These are phyloP conservation scores for Centruroides vittatus DNA, from an alignment of 1,140 invertebrate species.

Conservation along the genomic window DNA sequence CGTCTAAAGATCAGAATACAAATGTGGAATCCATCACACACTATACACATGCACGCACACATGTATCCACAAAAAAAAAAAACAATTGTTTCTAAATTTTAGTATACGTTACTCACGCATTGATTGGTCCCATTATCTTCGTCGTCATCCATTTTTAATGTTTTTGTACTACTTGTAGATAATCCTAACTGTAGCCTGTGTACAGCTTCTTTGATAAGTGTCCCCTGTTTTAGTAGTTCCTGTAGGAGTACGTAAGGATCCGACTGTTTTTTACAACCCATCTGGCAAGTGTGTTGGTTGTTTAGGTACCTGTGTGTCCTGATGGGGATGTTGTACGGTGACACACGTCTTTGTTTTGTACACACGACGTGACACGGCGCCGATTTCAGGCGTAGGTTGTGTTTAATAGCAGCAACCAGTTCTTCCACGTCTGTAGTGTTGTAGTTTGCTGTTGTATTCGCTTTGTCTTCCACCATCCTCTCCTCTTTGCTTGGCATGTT, in stretches of 20 bases:
- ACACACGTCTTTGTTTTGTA: constrained; percentile 35
- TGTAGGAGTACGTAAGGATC: constrained; percentile 51
- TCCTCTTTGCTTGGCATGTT: constrained; percentile 11
- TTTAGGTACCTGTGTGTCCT: constrained; percentile 22
- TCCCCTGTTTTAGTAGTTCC: constrained; percentile 43
- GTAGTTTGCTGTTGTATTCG: background rate
- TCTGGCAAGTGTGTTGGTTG: constrained; percentile 7
- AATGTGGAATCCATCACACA: background rate
- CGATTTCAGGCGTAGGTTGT: constrained; percentile 42
- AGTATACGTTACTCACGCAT: no score
- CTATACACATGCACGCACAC: background rate
- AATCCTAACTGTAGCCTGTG: constrained; percentile 42
- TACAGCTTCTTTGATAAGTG: constrained; percentile 54
- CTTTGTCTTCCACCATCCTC: background rate
- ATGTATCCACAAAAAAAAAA: background rate
- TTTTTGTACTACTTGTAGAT: constrained; percentile 21
- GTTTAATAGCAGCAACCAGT: constrained; percentile 50
- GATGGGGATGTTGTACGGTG: constrained; percentile 43
- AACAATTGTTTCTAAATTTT: no score
- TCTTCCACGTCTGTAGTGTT: constrained; percentile 41
- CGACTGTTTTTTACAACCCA: constrained; percentile 12
- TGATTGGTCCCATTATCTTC: no score
- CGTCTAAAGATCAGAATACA: no score
- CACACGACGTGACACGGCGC: constrained; percentile 29
- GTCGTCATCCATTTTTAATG: background rate